These are phyloP conservation scores for Geophilus truncorum DNA, from an alignment of 2,888 invertebrate genomes.

Conservation along the genomic window DNA sequence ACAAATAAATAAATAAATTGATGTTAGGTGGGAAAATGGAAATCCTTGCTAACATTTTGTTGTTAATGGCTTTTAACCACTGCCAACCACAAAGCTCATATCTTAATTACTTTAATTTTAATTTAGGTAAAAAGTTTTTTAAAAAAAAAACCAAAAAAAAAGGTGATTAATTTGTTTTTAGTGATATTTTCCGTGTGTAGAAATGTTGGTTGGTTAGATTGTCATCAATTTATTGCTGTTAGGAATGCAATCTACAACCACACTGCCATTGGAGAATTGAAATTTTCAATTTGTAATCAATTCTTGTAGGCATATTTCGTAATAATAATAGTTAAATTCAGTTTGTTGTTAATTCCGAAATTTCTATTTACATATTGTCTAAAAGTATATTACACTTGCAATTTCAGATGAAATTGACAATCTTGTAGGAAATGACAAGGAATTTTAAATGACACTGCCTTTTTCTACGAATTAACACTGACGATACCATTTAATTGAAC, in stretches of 20 bases:
- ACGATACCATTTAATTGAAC: neutral
- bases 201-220: constrained; percentile 20
- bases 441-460: neutral
- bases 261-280: constrained; percentile 9
- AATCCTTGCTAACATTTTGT: constrained; percentile 18
- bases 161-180: neutral
- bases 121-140: neutral
- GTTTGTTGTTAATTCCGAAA: neutral
- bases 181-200: constrained; percentile 3
- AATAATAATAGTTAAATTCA: neutral
- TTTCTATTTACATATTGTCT: neutral
- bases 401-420: constrained; percentile 9
- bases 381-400: neutral
- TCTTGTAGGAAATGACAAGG: neutral
- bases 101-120: neutral
- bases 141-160: neutral
- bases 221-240: constrained; percentile 16
- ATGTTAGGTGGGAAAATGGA: neutral
- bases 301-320: neutral
- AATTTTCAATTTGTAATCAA: neutral
- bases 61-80: constrained; percentile 15
- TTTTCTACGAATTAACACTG: neutral
- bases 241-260: constrained; percentile 13
- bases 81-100: constrained; percentile 25
- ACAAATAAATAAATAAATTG: neutral